Base-by-base conservation (phyloP, 2,888 invertebrate species). In the Ophonus ardosiacus region DNA sequence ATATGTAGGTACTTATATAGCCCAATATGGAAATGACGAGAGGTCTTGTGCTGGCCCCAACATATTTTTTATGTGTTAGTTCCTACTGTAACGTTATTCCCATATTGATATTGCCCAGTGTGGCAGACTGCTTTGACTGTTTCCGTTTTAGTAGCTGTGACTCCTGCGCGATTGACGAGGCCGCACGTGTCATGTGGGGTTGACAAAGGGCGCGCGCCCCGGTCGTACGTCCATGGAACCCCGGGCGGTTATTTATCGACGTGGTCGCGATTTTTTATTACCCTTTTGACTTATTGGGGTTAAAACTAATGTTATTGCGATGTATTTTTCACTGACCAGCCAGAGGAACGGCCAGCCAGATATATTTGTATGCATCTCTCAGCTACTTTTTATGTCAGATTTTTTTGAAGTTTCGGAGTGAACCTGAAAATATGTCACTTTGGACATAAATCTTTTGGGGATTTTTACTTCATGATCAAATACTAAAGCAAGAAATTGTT, bases 211-310 rank as follows among this genome's bases (percentile, higher is more conserved):
- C 71, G 71, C 71, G 18, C 18, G 71, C 71, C 71, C 71, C 71
- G 51, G 71, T 43, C 15, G 40, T 43, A 18, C 71, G 24, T 10
- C 71, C 43, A 21, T 78, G 59, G 43, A 79, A n/a, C 84, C 65
- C 31, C 79, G 7, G 68, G 24, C 51, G 17, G 80, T 85, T 85
- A 85, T 85, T 85, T 85, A 85, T 85, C 80, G 85, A 84, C 68
- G 80, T 80, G 71, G 85, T 68, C 43, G 71, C 85, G 85, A 84
- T 85, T 85, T 85, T 85, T 85, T 85, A 85, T 85, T 85, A 78
- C 85, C 59, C 74, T 85, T 83, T 85, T 85, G 85, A 85, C 85
- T 80, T 85, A 85, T 85, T 80, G 85, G 38, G 85, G 85, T 85
- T 85, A 80, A 71, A 80, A 85, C 85, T 79, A 85, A 85, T 85